Evolutionary conservation across 2,888 invertebrate genomes (phyloP), one percentile per base, ranked within the genome.

Genomic region (Gymnosoma rotundatum): DNA sequence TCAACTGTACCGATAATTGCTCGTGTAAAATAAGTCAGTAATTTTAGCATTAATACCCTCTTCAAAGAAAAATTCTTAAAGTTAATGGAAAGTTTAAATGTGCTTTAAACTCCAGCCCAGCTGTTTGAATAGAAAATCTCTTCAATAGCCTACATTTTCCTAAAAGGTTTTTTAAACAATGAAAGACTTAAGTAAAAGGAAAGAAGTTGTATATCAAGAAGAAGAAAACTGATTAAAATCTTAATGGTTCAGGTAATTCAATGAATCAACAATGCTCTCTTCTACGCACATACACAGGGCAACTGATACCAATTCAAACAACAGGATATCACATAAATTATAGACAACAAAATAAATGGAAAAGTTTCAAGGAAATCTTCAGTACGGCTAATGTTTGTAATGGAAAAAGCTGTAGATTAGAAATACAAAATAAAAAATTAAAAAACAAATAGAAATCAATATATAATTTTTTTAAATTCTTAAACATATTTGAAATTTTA

Each of bases 241-340:
- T 25, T 67, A 80, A 80, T 73, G 67, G 73, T 25, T 69, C 69
- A 64, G 56, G 64, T 70, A 64, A 80, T 80, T 80, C 38, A 74
- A 80, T 69, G 20, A 54, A 61, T 73, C 36, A 61, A 20, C 54
- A 61, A 61, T 21, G 21, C 38, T 32, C 18, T 50, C 18, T 50
- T n/a, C 50, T 14, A 45, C 14, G 14, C 38, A 38, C 20, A 45
- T 16, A 25, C 25, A 45, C 61, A 42, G 3, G 45, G 4, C 32
- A 32, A 25, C 21, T 21, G 36, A 61, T 1, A 25, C 18, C 25
- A 61, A 36, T 8, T 10, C 70, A 56, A 70, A 63, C 63, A 78
- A 69, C 21, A 70, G 60, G 25, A 64, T 25, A 45, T 54, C 45
- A 45, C 42, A 12, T 54, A 48, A 16, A 54, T 74, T 54, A 9